Evolutionary conservation across 2,888 invertebrate species (phyloP), one percentile per base, ranked within the genome.

Genomic region (Nemotelus pantherinus): DNA sequence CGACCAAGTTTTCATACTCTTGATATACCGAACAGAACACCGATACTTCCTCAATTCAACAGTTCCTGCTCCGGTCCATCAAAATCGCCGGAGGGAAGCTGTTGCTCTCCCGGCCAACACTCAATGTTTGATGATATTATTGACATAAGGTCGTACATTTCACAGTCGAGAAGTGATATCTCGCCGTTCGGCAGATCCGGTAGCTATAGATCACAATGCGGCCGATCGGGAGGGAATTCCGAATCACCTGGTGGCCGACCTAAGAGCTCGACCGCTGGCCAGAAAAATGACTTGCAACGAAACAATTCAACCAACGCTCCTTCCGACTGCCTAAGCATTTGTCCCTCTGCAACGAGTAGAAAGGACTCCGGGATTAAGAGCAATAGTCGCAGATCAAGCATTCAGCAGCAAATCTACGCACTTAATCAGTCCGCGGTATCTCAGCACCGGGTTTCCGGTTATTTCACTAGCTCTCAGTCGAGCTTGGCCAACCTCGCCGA

Each of bases 301-400:
- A 76, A 64, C 41, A 72, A 65, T 55, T 57, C 47, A 47, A 77
- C 25, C 80, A 85, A 83, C 2, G 84, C 84, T 63, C 92, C 92
- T 44, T 94, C 92, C 44, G 94, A 94, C 84, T 89, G 91, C 77
- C 88, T 93, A 80, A 93, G 93, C 85, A 90, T 93, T 78, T 93
- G 93, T 80, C 92, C 93, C 0, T 93, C 94, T 2, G 91, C 93
- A 74, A 94, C 94, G 83, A 95, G 95, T 82, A 90, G 95, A 77
- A 95, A 95, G 87, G 95, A 95, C 86, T 95, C 95, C 7, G 95
- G 95, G 9, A 95, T 95, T 78, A 90, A 93, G 82, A 95, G 95
- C 85, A 94, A 93, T 77, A 95, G 95, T 82, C 89, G 95, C 3
- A 89, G 95, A 78, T 95, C 95, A 82, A 95, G 95, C 84, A 94